These are phyloP conservation scores for Sebastes matsubarae DNA, from an alignment of 2,797 vertebrate genomes.

Conservation along the genomic window DNA sequence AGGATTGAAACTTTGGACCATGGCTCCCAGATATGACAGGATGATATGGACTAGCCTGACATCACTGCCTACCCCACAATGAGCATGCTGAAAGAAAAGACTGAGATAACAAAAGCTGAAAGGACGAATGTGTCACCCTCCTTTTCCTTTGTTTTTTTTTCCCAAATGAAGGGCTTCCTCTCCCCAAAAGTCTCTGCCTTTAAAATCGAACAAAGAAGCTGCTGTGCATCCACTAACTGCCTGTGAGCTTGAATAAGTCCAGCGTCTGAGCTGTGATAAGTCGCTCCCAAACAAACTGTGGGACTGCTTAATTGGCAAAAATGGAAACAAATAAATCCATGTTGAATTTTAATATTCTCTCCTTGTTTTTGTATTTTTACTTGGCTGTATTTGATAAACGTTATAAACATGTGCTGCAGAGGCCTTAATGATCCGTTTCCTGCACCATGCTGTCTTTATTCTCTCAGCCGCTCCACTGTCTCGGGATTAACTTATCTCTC, in stretches of 20 bases:
- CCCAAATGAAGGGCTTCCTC: constrained; percentile 72
- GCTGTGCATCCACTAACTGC: constrained; percentile 34
- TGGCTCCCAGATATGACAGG: constrained; percentile 31
- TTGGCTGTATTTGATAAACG: constrained; percentile 65
- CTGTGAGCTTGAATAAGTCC: constrained; percentile 40
- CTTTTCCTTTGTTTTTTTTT: constrained; percentile 15
- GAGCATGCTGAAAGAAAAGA: constrained; percentile 30
- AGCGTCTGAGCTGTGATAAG: constrained; percentile 41
- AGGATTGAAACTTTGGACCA: constrained; percentile 10
- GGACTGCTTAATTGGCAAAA: constrained; percentile 61
- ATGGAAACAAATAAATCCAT: constrained; percentile 58
- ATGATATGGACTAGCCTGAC: constrained; percentile 39
- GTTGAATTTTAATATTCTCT: constrained; percentile 56
- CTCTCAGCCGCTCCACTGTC: constrained; percentile 57
- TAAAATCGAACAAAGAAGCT: constrained; percentile 67
- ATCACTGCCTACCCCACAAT: constrained; percentile 22
- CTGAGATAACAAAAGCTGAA: constrained; percentile 46
- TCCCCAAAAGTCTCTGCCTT: constrained; percentile 73
- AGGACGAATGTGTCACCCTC: constrained; percentile 40
- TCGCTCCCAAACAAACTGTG: constrained; percentile 50
- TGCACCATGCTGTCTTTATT: constrained; percentile 58
- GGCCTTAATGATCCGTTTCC: constrained; percentile 69
- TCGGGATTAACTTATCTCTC: constrained; percentile 74
- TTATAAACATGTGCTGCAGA: constrained; percentile 52
- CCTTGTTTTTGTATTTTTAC: constrained; percentile 57